Evolutionary conservation across 1,140 invertebrate species (phyloP), one percentile per base, ranked within the genome.

Genomic region (Solen grandis): DNA sequence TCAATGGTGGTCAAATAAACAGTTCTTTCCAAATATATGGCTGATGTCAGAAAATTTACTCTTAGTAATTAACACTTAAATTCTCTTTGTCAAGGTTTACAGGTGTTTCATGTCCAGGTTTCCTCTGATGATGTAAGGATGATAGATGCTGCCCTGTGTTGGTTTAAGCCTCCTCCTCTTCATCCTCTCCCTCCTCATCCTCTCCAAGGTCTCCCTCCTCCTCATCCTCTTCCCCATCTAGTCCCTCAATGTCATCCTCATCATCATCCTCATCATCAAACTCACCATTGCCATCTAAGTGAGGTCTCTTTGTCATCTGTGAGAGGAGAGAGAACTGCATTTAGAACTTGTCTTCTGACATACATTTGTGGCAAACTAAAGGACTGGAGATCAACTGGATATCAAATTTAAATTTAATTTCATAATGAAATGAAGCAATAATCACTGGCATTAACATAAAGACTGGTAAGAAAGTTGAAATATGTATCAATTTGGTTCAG

Each of bases 131-230:
- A n/a, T n/a, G n/a, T n/a, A n/a, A n/a, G n/a, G n/a, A n/a, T n/a
- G n/a, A n/a, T n/a, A n/a, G n/a, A n/a, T n/a, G n/a, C n/a, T n/a
- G n/a, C n/a, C n/a, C n/a, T n/a, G n/a, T n/a, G n/a, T n/a, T n/a
- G n/a, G n/a, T 65, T 65, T 35, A 76, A 19, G 62, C 89, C 46
- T 86, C 84, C 14, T 87, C 87, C 0, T 87, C 88, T 1, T 88
- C 88, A 13, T 85, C 85, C 0, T 84, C 88, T 35, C 88, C 86
- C 27, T 83, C 87, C 19, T 84, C 88, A 16, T 62, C 83, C 1
- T 77, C 83, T 55, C 68, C 66, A 27, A 82, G 63, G 22, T 36
- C 66, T 25, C n/a, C 78, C n/a, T 77, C 83, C 22, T 83, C 85
- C 19, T 81, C 83, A 41, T 74, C 80, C 5, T 59, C 57, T 41